These are phyloP conservation scores for Ciconia stormi DNA, from an alignment of 2,113 vertebrate genomes.

Conservation along the genomic window DNA sequence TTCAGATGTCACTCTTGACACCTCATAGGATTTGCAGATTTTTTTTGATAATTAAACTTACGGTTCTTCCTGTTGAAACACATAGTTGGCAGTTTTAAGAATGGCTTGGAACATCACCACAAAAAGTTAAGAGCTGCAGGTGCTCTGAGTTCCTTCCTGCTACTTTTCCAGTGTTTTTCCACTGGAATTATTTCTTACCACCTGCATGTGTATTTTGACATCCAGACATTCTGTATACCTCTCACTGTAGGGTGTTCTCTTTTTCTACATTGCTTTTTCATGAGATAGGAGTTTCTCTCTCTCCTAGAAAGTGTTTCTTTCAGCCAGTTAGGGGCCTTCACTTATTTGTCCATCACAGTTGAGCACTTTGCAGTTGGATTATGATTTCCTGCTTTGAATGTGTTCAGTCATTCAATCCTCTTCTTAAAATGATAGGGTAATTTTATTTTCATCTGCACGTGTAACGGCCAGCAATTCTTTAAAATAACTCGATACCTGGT, in stretches of 20 bases:
- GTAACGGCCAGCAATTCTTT: background rate
- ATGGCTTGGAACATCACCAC: background rate
- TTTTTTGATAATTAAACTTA: background rate
- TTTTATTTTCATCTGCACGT: background rate
- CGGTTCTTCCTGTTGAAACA: background rate
- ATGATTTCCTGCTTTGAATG: background rate
- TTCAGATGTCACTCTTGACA: background rate
- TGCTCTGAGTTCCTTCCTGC: background rate
- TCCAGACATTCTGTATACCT: background rate
- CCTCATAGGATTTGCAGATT: background rate
- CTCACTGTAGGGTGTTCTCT: background rate
- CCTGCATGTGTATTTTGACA: background rate
- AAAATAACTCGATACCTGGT: background rate
- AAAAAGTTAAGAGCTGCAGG: background rate
- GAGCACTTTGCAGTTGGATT: background rate
- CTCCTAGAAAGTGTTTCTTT: background rate
- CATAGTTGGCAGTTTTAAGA: background rate
- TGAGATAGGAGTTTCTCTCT: background rate
- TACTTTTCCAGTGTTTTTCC: background rate
- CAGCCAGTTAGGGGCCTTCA: background rate
- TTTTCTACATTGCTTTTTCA: accelerated
- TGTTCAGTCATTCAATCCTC: background rate
- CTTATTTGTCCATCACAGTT: background rate
- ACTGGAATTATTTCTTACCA: background rate
- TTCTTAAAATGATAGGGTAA: background rate